Conservation (phyloP, 1,140 invertebrate species). For the Drosophila orosa region DNA sequence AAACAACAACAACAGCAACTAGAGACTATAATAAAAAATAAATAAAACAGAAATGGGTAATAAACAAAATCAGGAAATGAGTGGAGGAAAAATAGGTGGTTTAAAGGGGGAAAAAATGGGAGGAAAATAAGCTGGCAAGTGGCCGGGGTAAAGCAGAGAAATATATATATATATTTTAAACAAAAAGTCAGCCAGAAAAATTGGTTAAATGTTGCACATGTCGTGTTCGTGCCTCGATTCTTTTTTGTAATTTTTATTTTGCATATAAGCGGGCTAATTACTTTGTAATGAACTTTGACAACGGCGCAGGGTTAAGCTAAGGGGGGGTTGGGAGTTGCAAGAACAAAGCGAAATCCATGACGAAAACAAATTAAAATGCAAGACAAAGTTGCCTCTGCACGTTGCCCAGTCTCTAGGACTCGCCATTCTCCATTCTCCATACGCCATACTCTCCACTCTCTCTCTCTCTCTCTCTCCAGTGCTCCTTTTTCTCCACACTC, state of each 20-base stretch:
- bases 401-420: slow-evolving; percentile 10
- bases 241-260: slow-evolving; percentile 46
- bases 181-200: not conserved
- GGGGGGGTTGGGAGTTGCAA: slow-evolving; percentile 4
- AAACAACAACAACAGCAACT: not conserved
- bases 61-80: not conserved
- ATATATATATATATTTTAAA: slow-evolving; percentile 65
- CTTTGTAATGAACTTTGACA: slow-evolving; percentile 82
- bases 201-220: slow-evolving; percentile 69
- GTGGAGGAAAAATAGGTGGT: not conserved
- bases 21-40: slow-evolving; percentile 21
- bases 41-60: slow-evolving; percentile 25
- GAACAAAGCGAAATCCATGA: slow-evolving; percentile 50
- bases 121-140: not conserved
- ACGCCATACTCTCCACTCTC: not conserved
- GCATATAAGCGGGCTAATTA: slow-evolving; percentile 74
- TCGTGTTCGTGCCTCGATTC: slow-evolving; percentile 52
- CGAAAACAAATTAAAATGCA: slow-evolving; percentile 63
- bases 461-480: not conserved
- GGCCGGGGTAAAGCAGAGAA: slow-evolving; percentile 21
- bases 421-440: not conserved
- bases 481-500: not conserved
- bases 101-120: not conserved
- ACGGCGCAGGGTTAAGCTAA: slow-evolving; percentile 17
- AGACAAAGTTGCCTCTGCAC: slow-evolving; percentile 55